Percentiles rank a stretch among this genome's conserved stretches.
These are phyloP conservation scores for Tachystola acroxantha DNA, from an alignment of 2,888 invertebrate species.

Conservation along the genomic window DNA sequence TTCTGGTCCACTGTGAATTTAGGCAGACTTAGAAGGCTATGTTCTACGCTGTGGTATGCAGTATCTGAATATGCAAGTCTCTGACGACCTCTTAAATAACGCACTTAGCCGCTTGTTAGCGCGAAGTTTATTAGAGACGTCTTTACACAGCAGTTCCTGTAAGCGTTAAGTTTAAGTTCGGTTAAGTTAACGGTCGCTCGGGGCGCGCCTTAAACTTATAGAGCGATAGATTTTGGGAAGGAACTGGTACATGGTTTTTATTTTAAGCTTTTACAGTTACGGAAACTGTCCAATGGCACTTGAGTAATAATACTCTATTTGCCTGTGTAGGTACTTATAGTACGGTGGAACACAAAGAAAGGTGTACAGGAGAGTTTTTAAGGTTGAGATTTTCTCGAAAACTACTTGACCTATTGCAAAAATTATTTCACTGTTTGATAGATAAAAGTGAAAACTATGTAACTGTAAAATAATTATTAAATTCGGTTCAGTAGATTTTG, in stretches of 20 bases:
- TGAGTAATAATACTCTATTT: too few relatives aligned
- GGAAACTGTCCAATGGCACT: too few relatives aligned
- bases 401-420: too few relatives aligned
- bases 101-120: constrained; percentile 36
- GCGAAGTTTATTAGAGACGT: constrained; percentile 43
- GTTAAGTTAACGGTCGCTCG: constrained; percentile 30
- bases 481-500: too few relatives aligned
- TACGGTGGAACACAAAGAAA: too few relatives aligned
- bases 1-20: not conserved
- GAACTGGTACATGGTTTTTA: constrained; percentile 30
- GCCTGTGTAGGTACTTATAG: too few relatives aligned
- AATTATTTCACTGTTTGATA: too few relatives aligned
- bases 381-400: too few relatives aligned
- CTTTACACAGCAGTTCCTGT: constrained; percentile 30
- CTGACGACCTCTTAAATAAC: constrained; percentile 32
- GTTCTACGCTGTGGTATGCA: not conserved
- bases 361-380: too few relatives aligned
- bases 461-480: too few relatives aligned
- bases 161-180: constrained; percentile 28
- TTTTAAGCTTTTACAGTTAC: constrained; percentile 20
- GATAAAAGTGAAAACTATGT: too few relatives aligned
- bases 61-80: not conserved
- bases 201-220: constrained; percentile 26
- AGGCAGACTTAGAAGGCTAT: too few relatives aligned
- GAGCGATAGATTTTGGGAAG: constrained; percentile 25